Evolutionary conservation across 2,797 vertebrate species (phyloP).

Genomic region (Tokudaia tokunoshimensis): DNA sequence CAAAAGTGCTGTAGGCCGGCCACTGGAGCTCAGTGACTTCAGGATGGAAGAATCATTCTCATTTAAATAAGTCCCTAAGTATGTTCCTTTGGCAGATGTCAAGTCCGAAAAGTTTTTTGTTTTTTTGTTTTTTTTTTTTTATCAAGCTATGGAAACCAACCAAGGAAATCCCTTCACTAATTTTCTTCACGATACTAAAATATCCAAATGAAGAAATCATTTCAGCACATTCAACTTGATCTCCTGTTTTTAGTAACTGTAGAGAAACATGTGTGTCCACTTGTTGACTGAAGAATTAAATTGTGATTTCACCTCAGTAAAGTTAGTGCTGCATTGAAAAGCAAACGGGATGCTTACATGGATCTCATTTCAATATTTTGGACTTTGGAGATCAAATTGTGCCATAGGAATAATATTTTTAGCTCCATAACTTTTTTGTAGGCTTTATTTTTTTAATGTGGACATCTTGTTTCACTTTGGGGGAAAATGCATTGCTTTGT

Average conservation of each 20-base stretch:
- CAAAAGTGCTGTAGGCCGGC: conserved; percentile 94
- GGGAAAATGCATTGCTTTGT: conserved; percentile 89
- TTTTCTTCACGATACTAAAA: conserved; percentile 29
- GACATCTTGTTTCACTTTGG: conserved; percentile 90
- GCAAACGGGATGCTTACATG: conserved; percentile 84
- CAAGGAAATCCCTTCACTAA: conserved; percentile 90
- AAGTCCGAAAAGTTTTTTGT: conserved; percentile 89
- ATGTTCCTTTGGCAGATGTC: conserved; percentile 85
- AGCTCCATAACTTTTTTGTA: conserved; percentile 91
- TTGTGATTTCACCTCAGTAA: conserved; percentile 88
- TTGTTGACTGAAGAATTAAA: conserved; percentile 86
- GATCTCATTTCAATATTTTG: conserved; percentile 85
- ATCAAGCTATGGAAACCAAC: conserved; percentile 97
- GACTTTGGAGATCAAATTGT: conserved; percentile 89
- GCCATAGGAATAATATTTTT: conserved; percentile 90
- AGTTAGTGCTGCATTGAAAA: conserved; percentile 85
- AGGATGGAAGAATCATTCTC: conserved; percentile 90
- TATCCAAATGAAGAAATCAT: conserved; percentile 80
- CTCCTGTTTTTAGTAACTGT: conserved; percentile 88
- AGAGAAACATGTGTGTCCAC: conserved; percentile 86
- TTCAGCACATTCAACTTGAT: conserved; percentile 85
- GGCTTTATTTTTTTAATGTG: conserved; percentile 94
- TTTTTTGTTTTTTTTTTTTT: conserved; percentile 91
- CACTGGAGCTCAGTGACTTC: conserved; percentile 90
- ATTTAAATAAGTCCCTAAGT: conserved; percentile 87